Base-by-base conservation (phyloP, 2,888 invertebrate species). In the Tribolium freemani region DNA sequence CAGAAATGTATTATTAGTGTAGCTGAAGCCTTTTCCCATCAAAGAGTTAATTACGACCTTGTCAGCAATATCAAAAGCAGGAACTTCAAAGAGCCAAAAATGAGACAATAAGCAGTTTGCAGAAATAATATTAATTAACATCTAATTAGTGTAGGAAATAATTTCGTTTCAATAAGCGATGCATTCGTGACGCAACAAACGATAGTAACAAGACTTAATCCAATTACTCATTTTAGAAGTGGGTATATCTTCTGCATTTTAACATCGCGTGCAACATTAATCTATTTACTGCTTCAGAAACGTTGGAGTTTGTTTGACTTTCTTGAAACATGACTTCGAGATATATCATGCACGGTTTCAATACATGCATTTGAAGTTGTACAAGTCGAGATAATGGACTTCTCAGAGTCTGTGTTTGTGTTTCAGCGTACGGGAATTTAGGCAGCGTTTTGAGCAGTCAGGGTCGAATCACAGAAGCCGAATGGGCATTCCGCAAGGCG, bases 401-500 rank as follows among this genome's bases (percentile, higher is more conserved):
- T 38, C 38, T 6, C 1, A 38, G 26, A 38, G 38, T n/a, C 38
- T 38, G 38, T 38, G 38, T 50, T 63, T 46, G 46, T 63, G 48
- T 48, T 31, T 3, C 63, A 51, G 68, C 63, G 11, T 48, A 13
- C 8, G 48, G 48, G 48, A 48, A 48, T 48, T 48, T 48, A 16
- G 48, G 48, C 84, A 97, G 97, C 87, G 94, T 98, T 82, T 90
- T 97, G 83, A 97, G 96, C 86, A 92, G 93, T 67, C 94, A 96
- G 87, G 97, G 96, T 53, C 91, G 95, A 81, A 90, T 91, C 70
- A 90, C 90, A 77, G 97, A 97, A 88, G 99, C 98, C 63, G 97
- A 97, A 88, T 91, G 91, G 83, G 97, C 97, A 64, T 97, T 97
- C 88, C 91, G 94, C 84, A 93, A 93, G 87, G 98, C 99, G 72